Evolutionary conservation across 1,140 invertebrate genomes (phyloP), one percentile per base, ranked within the genome.

Genomic region (Dinothrombium tinctorium): DNA sequence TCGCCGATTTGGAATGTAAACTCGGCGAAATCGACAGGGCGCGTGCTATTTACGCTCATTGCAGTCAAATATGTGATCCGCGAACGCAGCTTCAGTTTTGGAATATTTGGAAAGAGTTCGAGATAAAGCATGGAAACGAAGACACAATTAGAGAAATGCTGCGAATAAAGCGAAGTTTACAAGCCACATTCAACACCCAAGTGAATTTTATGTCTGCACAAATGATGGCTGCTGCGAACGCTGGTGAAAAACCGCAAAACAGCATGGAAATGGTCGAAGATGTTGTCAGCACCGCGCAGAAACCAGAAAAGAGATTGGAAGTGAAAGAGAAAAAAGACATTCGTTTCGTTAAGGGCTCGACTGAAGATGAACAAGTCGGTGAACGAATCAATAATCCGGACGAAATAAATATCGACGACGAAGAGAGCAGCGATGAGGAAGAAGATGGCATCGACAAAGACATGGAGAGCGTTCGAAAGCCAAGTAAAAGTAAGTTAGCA

Each of bases 101-200:
- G 94, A 76, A 87, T 56, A 80, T 80, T 6, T 99, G 94, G 94
- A 95, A 94, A 62, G 86, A 96, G 51, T 99, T 99, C 67, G 94
- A 99, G 68, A 81, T 94, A 26, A 72, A 80, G 35, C 90, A 98
- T 64, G 94, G 94, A n/a, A 99, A 98, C 64, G 90, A 98, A 60
- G 94, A 99, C 52, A 99, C 92, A 0, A 87, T 99, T 70, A 66
- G 89, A 37, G 94, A 99, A 66, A 96, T 99, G 89, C 62, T 99
- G 46, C 67, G 92, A 54, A 94, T 98, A 38, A 95, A 95, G 59
- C 70, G 92, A 48, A 90, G 83, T 55, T 80, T 98, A 0, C 84
- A 94, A 62, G 89, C 89, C 5, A 86, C 78, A 50, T 96, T 87
- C 55, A 96, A 95, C 57, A 89, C 82, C 5, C 81, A 87, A 64